Evolutionary conservation across 2,888 invertebrate species (phyloP), one percentile per base, ranked within the genome.

Genomic region (Hirtodrosophila confusa): DNA sequence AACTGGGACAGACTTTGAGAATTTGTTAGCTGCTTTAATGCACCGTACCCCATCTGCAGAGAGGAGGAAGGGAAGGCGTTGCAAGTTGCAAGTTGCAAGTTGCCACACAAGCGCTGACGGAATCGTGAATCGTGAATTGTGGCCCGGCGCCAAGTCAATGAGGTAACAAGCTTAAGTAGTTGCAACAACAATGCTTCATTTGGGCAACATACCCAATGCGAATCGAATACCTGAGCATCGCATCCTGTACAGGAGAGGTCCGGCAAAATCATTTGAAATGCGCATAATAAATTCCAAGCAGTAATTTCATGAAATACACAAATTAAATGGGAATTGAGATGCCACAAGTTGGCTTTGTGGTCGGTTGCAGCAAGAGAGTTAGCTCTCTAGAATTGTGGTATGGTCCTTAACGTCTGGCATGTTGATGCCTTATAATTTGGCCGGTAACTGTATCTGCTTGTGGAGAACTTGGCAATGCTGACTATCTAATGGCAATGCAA

Each of bases 1-100:
- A n/a, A 12, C 39, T 12, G 24, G 17, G 17, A 5, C 40, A 40
- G 9, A 37, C 45, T 11, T 40, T 45, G 39, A 43, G 43, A 64
- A 64, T 45, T 64, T 44, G 36, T 45, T 27, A 6, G 35, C 27
- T 47, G 47, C 45, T 47, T 40, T 27, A 27, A 47, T 47, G 40
- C 35, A 47, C 11, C 41, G n/a, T 27, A 45, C 12, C 35, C 36
- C 11, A 7, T 5, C 17, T 23, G 8, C 9, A 27, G 31, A 9
- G 8, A 9, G 31, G 31, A 9, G 31, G 31, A 31, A 31, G 7
- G 31, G 9, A 9, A 31, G 31, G 31, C 9, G 9, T 7, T 31
- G 8, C 17, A 2, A 17, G 17, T 17, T 17, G 17, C 17, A 17
- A 17, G 17, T 17, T 17, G 17, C 17, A 17, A 17, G 17, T 17